Conservation (phyloP, 2,888 invertebrate genomes). For the Nowickia ferox region DNA sequence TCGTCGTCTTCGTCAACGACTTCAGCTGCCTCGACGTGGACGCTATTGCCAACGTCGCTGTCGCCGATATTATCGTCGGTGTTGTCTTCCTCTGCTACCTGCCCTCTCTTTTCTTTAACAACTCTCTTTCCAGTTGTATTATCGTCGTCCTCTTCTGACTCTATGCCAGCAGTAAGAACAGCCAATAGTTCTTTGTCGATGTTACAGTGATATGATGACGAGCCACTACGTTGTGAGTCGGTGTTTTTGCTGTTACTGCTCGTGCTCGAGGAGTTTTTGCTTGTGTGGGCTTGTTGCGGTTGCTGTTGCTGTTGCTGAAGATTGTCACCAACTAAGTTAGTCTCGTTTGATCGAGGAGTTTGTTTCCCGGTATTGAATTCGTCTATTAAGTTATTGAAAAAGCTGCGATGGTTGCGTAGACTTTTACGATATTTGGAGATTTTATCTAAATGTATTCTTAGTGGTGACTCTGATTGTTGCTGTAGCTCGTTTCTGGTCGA, state of each 20-base stretch:
- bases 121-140: conserved; percentile 71
- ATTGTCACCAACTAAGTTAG: conserved; percentile 45
- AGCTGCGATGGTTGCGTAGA: conserved; percentile 76
- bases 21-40: conserved; percentile 74
- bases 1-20: conserved; percentile 60
- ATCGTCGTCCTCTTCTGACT: conserved; percentile 62
- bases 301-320: conserved; percentile 45
- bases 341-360: conserved; percentile 64
- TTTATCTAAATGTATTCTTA: conserved; percentile 72
- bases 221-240: conserved; percentile 41
- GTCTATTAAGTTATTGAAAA: conserved; percentile 66
- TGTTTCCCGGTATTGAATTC: conserved; percentile 49
- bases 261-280: conserved; percentile 48
- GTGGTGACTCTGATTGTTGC: conserved; percentile 49
- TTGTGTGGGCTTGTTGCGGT: conserved; percentile 24
- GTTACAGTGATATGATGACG: conserved; percentile 53
- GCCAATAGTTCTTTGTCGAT: conserved; percentile 59
- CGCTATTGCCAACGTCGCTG: conserved; percentile 75
- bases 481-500: conserved; percentile 35
- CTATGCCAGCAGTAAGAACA: conserved; percentile 46
- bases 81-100: conserved; percentile 75
- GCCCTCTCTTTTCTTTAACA: conserved; percentile 73
- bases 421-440: conserved; percentile 77
- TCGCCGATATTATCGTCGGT: conserved; percentile 75
- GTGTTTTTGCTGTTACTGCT: conserved; percentile 36